These are phyloP conservation scores for Toxotes chatareus DNA, from an alignment of 2,113 vertebrate genomes.

Conservation along the genomic window DNA sequence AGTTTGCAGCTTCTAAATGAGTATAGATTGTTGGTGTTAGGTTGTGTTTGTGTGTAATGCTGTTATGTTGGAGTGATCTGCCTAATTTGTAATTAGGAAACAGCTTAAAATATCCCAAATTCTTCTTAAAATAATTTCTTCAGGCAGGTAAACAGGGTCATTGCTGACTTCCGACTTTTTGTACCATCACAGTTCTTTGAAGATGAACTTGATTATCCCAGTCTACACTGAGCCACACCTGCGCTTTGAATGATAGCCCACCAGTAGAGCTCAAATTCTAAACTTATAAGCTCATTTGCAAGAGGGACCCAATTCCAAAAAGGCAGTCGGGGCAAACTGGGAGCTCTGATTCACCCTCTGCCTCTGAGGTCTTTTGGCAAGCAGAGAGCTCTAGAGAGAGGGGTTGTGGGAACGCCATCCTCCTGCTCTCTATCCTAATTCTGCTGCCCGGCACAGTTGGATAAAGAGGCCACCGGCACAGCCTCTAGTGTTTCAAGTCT, in stretches of 20 bases:
- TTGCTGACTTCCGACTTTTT: neutral
- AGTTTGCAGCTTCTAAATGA: neutral
- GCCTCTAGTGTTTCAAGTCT: constrained; percentile 79
- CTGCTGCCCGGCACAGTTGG: constrained; percentile 59
- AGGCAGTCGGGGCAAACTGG: constrained; percentile 38
- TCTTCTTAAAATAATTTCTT: neutral
- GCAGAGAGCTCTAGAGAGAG: constrained; percentile 56
- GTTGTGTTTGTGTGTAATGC: neutral
- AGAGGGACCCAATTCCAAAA: constrained; percentile 32
- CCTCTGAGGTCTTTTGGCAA: constrained; percentile 60
- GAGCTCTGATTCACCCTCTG: constrained; percentile 48
- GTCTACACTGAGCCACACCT: neutral
- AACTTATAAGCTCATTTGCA: constrained; percentile 32
- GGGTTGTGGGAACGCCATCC: constrained; percentile 76
- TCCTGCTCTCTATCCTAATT: constrained; percentile 61
- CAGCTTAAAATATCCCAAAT: neutral
- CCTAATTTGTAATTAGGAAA: neutral
- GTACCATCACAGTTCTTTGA: neutral
- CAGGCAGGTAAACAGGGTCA: neutral
- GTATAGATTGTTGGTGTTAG: neutral
- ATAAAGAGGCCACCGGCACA: constrained; percentile 73
- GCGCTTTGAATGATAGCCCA: neutral
- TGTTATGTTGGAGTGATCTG: neutral
- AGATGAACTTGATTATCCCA: neutral
- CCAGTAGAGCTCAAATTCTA: constrained; percentile 8